Evolutionary conservation across 2,888 invertebrate genomes (phyloP).

Genomic region (Lochmaea crataegi): DNA sequence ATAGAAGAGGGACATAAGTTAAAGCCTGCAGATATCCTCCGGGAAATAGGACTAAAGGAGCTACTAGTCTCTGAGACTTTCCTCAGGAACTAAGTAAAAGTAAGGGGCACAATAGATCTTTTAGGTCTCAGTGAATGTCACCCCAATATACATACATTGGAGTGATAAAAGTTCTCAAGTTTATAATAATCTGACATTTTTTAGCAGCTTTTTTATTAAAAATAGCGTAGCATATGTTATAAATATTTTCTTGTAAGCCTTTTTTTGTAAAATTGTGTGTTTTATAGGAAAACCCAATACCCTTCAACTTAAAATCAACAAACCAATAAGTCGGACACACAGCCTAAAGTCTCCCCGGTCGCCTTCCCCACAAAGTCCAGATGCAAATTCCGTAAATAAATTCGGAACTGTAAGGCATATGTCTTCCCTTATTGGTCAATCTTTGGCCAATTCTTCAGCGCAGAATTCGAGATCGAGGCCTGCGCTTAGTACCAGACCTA

Average conservation of each 20-base stretch:
- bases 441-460: conserved; percentile 62
- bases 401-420: conserved; percentile 63
- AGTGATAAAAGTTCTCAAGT: neutral
- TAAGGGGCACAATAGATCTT: no score
- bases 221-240: no score
- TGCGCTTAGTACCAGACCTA: conserved; percentile 58
- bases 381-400: conserved; percentile 53
- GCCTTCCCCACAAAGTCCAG: conserved; percentile 68
- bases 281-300: conserved; percentile 70
- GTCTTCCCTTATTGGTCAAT: conserved; percentile 68
- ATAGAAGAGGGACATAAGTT: no score
- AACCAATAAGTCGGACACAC: conserved; percentile 78
- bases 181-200: no score
- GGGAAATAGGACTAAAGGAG: no score
- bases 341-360: conserved; percentile 87
- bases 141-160: no score
- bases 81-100: no score
- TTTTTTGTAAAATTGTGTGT: neutral
- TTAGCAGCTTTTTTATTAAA: no score
- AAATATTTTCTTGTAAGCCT: no score
- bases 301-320: conserved; percentile 70
- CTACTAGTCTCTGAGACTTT: no score
- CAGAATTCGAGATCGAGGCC: conserved; percentile 57
- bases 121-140: no score
- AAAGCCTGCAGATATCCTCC: no score